Percentiles rank a stretch among this genome's conserved stretches.
These are phyloP conservation scores for Criorhina ranunculi DNA, from an alignment of 2,888 invertebrate genomes.

Conservation along the genomic window DNA sequence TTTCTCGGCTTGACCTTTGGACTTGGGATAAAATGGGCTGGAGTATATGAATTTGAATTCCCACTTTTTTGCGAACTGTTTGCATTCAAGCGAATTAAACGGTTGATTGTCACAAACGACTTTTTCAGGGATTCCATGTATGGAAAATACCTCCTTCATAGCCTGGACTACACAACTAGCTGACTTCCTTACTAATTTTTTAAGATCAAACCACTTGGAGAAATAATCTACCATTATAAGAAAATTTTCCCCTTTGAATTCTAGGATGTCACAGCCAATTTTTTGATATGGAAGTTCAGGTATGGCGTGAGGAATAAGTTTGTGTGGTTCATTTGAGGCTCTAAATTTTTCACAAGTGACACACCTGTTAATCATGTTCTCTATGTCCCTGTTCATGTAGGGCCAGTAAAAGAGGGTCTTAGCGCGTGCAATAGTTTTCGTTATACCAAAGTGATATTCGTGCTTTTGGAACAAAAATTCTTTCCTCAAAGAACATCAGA, in stretches of 20 bases:
- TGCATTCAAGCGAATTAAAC: too few species aligned
- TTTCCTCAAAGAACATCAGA: slow-evolving; percentile 29
- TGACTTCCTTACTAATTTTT: slow-evolving; percentile 2
- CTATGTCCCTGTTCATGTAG: slow-evolving; percentile 6
- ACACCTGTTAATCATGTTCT: background rate
- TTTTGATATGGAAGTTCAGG: slow-evolving; percentile 23
- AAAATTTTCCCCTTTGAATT: slow-evolving; percentile 18
- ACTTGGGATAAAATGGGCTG: slow-evolving; percentile 29
- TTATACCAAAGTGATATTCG: slow-evolving; percentile 41
- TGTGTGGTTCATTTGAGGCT: background rate
- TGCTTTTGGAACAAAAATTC: slow-evolving; percentile 31
- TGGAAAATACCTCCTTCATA: slow-evolving; percentile 24
- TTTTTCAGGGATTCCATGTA: slow-evolving; percentile 14
- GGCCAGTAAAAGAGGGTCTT: slow-evolving; percentile 23
- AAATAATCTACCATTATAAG: slow-evolving; percentile 27
- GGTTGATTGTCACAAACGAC: slow-evolving; percentile 49
- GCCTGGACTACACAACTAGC: background rate
- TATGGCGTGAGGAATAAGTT: slow-evolving; percentile 2
- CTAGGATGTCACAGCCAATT: slow-evolving; percentile 19
- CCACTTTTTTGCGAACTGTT: too few species aligned
- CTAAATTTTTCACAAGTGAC: slow-evolving; percentile 18
- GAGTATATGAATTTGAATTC: slow-evolving; percentile 15
- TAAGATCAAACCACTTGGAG: slow-evolving; percentile 34
- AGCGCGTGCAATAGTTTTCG: slow-evolving; percentile 30
- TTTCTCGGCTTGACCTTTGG: slow-evolving; percentile 33